Conservation (phyloP, 2,888 invertebrate genomes). For the Trissoscelio sp. region DNA sequence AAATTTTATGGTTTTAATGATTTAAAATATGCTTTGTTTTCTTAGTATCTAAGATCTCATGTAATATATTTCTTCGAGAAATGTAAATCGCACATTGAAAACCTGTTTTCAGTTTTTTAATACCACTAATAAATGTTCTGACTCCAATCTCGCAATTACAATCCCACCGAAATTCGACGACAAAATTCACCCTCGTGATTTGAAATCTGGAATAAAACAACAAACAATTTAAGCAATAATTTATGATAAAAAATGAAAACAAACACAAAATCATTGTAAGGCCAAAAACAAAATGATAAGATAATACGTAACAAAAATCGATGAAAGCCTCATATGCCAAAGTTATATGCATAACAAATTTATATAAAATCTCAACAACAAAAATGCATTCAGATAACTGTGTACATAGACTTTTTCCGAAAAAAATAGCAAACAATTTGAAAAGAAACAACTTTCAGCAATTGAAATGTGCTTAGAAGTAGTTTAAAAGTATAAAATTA, state of each 20-base stretch:
- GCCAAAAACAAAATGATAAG: slow-evolving; percentile 17
- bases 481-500: no score
- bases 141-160: slow-evolving; percentile 38
- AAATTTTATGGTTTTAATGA: slow-evolving; percentile 19
- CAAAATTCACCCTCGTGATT: slow-evolving; percentile 23
- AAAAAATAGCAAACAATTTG: neutral
- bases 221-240: slow-evolving; percentile 22
- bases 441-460: neutral
- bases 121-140: neutral
- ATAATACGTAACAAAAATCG: slow-evolving; percentile 30
- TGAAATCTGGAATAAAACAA: neutral
- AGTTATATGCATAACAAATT: slow-evolving; percentile 40
- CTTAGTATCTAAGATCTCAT: slow-evolving; percentile 25
- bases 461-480: slow-evolving; percentile 17
- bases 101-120: neutral
- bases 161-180: slow-evolving; percentile 25
- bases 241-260: neutral
- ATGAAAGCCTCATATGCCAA: slow-evolving; percentile 45
- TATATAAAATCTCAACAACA: slow-evolving; percentile 25
- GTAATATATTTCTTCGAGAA: slow-evolving; percentile 16
- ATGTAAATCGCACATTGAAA: slow-evolving; percentile 26
- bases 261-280: slow-evolving; percentile 26
- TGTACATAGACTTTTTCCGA: slow-evolving; percentile 24
- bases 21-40: slow-evolving; percentile 1
- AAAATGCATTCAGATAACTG: slow-evolving; percentile 20